phyloP scores from a whole-genome alignment of 2,797 vertebrate genomes.

The Synanceia verrucosa region DNA sequence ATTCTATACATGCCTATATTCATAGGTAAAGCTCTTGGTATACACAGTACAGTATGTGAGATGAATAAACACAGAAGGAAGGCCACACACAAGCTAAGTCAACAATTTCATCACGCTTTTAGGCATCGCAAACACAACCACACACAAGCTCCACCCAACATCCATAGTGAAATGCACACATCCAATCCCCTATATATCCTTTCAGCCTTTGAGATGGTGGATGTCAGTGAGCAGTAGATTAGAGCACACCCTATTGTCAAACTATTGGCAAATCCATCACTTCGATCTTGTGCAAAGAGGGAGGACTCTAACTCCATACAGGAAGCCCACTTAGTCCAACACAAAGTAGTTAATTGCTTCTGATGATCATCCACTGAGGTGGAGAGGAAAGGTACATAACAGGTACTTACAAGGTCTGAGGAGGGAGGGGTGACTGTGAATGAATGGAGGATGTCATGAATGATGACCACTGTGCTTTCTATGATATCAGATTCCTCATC shows the following conservation, averaged over 20 bases:
- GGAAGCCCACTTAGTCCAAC: conserved; percentile 45
- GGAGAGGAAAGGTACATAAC: conserved; percentile 46
- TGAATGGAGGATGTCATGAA: conserved; percentile 56
- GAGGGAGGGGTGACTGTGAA: conserved; percentile 32
- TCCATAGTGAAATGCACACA: background rate
- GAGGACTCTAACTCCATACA: conserved; percentile 7
- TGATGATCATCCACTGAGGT: conserved; percentile 36
- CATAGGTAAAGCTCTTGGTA: conserved; percentile 1
- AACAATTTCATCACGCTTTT: conserved; percentile 29
- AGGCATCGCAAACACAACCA: background rate
- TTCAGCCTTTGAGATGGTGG: background rate
- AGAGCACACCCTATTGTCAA: conserved; percentile 35
- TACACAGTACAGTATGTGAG: too few species aligned
- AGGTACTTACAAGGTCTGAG: conserved; percentile 49
- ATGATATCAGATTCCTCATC: conserved; percentile 61
- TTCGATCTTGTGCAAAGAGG: conserved; percentile 27
- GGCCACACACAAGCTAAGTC: conserved; percentile 27
- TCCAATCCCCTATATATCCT: background rate
- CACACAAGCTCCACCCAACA: background rate
- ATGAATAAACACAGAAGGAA: conserved; percentile 32
- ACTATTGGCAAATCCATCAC: conserved; percentile 44
- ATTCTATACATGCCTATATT: too few species aligned
- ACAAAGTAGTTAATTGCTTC: conserved; percentile 59
- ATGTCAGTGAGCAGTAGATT: conserved; percentile 22
- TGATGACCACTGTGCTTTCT: conserved; percentile 50